These are phyloP conservation scores for Montipora cactus DNA, from an alignment of 64 coral and sea anemone species.

Conservation along the genomic window DNA sequence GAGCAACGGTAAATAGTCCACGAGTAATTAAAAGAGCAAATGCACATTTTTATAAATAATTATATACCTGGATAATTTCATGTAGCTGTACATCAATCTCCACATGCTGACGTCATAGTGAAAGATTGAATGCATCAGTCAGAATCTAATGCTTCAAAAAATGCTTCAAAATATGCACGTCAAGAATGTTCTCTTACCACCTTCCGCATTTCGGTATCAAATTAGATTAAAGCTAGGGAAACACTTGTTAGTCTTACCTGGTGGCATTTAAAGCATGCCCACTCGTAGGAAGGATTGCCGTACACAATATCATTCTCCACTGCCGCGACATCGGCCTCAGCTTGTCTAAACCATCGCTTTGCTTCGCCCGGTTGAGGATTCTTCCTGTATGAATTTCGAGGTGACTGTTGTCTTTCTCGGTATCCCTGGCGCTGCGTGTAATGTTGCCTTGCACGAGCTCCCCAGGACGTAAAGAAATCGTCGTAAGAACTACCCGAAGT, in stretches of 20 bases:
- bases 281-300: conserved; percentile 52
- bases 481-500: background rate
- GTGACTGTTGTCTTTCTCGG: background rate
- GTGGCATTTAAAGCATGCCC: conserved; percentile 87
- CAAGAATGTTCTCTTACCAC: no score
- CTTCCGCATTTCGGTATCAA: background rate
- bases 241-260: conserved; percentile 54
- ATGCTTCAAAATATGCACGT: no score
- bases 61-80: no score
- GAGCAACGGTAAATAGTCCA: no score
- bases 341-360: conserved; percentile 77
- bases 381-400: conserved; percentile 32
- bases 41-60: no score
- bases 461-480: background rate
- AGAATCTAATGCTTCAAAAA: no score
- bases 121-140: no score
- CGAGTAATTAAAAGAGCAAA: no score
- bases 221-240: background rate
- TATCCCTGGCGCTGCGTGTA: background rate
- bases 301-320: conserved; percentile 43
- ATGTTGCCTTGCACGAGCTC: background rate
- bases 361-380: conserved; percentile 85
- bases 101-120: no score
- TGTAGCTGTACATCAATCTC: no score
- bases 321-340: conserved; percentile 56